Base-by-base conservation (phyloP, 1,140 invertebrate species). In the Hycleus cichorii region DNA sequence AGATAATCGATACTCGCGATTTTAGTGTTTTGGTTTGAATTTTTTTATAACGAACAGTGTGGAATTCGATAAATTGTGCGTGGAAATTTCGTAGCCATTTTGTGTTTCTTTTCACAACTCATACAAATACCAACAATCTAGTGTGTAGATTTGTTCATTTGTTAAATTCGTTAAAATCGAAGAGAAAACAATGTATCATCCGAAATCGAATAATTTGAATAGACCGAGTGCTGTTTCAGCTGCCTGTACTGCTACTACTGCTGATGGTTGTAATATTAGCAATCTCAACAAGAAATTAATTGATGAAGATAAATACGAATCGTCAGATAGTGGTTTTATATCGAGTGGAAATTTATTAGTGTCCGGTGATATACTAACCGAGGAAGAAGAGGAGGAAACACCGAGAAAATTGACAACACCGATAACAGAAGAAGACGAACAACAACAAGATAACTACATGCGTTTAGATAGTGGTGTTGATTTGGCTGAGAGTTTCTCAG, bases 381-480 rank as follows among this genome's bases (percentile, higher is more conserved):
- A 12, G 49, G 58, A 49, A 45, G 46, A 39, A 47, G 54, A 53
- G 47, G 4, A 32, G 48, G 25, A 63, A 56, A 18, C 43, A 71
- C 72, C 25, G 72, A 65, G 32, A 32, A 47, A 62, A 60, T n/a
- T 47, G 38, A 44, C 66, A 68, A 27, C 46, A 52, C 27, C 38
- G 7, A 50, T 44, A 45, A 39, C 39, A 10, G 43, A 4, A 12
- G 42, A 53, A 2, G 38, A 27, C 1, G 32, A 40, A 18, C 49
- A 46, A 38, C 45, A 51, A 24, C 39, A 61, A 4, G 67, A 67
- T 39, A 64, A 58, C 49, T 62, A 62, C 59, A 79, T 80, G 75
- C 74, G 70, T 65, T 60, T 75, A 2, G 78, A 81, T 59, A 78
- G 77, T 65, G 77, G 78, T 48, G 72, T 83, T 7, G 79, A 81